phyloP scores from a whole-genome alignment of 1,140 invertebrate genomes.

The Anoplophora glabripennis region DNA sequence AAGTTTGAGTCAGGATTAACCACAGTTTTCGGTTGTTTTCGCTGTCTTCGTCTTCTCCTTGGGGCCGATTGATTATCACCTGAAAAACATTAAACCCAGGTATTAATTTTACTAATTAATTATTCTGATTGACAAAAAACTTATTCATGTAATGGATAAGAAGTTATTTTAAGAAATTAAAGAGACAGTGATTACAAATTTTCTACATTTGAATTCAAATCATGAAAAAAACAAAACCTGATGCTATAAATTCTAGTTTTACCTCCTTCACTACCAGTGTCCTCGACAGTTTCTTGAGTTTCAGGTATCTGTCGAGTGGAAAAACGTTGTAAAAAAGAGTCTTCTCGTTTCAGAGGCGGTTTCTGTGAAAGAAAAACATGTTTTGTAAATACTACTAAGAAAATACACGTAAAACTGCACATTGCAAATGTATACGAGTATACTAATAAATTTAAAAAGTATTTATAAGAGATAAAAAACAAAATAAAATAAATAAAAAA shows the following conservation, averaged over 20 bases:
- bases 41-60: conserved; percentile 61
- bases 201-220: too few species aligned
- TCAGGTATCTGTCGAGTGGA: conserved; percentile 88
- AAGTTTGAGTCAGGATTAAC: conserved; percentile 94
- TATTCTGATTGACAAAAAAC: too few species aligned
- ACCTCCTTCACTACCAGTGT: conserved; percentile 66
- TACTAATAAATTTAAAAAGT: too few species aligned
- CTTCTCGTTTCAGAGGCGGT: conserved; percentile 84
- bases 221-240: not conserved
- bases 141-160: too few species aligned
- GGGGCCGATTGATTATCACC: conserved; percentile 58
- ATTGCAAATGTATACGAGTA: too few species aligned
- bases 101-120: too few species aligned
- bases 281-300: conserved; percentile 76
- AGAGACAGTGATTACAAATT: too few species aligned
- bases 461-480: too few species aligned
- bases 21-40: conserved; percentile 74
- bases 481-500: too few species aligned
- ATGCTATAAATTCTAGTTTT: not conserved
- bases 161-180: too few species aligned
- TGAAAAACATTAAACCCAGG: conserved; percentile 2
- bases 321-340: conserved; percentile 92
- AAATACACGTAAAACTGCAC: too few species aligned
- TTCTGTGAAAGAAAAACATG: conserved; percentile 54
- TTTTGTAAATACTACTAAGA: too few species aligned